Percentiles rank a stretch among this genome's conserved stretches.
These are phyloP conservation scores for Cirrhinus mrigala DNA, from an alignment of 2,797 vertebrate species.

Conservation along the genomic window DNA sequence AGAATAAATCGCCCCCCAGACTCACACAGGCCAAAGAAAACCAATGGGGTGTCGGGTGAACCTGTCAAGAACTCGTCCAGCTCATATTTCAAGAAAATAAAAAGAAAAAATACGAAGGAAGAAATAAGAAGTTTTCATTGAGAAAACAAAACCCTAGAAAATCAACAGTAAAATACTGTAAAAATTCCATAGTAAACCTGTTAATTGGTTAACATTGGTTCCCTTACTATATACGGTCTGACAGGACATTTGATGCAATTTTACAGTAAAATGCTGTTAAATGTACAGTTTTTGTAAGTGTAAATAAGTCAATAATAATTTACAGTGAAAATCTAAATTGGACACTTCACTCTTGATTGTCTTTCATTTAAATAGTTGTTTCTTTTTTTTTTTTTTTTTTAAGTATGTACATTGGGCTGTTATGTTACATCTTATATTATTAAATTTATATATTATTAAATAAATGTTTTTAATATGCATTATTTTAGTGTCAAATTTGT, in stretches of 20 bases:
- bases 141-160: neutral
- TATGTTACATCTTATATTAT: no score
- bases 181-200: neutral
- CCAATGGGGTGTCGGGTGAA: neutral
- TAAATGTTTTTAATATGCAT: no score
- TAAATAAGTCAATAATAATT: neutral
- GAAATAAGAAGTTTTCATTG: neutral
- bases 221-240: neutral
- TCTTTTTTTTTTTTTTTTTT: neutral
- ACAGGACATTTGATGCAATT: neutral
- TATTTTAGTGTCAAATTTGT: neutral
- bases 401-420: no score
- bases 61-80: neutral
- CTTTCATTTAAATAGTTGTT: neutral
- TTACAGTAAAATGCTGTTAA: neutral
- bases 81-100: conserved; percentile 17
- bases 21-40: conserved; percentile 9
- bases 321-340: neutral
- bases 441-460: neutral
- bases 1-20: conserved; percentile 2
- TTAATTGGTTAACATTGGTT: neutral
- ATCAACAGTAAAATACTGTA: neutral
- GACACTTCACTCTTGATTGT: neutral
- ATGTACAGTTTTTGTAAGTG: neutral
- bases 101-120: neutral